Evolutionary conservation across 1,140 invertebrate species (phyloP).

Genomic region (Drosophila sp.): DNA sequence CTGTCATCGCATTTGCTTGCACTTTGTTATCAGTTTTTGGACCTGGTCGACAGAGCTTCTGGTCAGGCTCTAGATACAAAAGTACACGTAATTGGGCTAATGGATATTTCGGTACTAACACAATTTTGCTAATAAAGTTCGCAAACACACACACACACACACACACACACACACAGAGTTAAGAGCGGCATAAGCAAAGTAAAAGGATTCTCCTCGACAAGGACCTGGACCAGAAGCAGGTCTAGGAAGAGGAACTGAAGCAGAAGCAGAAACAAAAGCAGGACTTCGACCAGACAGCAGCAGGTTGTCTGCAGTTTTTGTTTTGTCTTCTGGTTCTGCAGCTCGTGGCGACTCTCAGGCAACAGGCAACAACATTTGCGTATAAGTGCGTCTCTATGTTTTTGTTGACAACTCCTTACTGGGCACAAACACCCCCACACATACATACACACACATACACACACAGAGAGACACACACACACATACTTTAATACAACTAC

Average conservation of each 20-base stretch:
- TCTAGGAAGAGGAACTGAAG: neutral
- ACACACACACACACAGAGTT: slow-evolving; percentile 14
- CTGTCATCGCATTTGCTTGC: slow-evolving; percentile 62
- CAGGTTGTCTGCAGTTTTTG: slow-evolving; percentile 72
- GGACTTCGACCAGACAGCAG: slow-evolving; percentile 34
- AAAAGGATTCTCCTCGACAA: slow-evolving; percentile 18
- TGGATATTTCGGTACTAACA: slow-evolving; percentile 82
- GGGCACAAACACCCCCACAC: slow-evolving; percentile 46
- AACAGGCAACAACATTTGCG: slow-evolving; percentile 63
- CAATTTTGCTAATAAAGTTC: slow-evolving; percentile 83
- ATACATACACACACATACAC: slow-evolving; percentile 8
- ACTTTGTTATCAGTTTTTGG: slow-evolving; percentile 65
- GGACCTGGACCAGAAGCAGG: neutral
- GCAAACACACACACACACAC: slow-evolving; percentile 74
- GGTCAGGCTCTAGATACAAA: slow-evolving; percentile 58
- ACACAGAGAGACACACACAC: slow-evolving; percentile 23
- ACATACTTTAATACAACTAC: slow-evolving; percentile 10
- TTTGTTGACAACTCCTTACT: slow-evolving; percentile 80
- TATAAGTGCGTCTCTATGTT: slow-evolving; percentile 81
- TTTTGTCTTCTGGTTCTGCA: slow-evolving; percentile 43
- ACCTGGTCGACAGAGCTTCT: slow-evolving; percentile 14
- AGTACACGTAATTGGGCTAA: slow-evolving; percentile 83
- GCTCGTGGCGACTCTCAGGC: slow-evolving; percentile 32
- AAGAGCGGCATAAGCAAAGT: slow-evolving; percentile 44
- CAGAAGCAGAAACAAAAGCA: slow-evolving; percentile 25